phyloP scores from a whole-genome alignment of 37 sponge, comb jelly and placozoan genomes.

The Crambe crambe region DNA sequence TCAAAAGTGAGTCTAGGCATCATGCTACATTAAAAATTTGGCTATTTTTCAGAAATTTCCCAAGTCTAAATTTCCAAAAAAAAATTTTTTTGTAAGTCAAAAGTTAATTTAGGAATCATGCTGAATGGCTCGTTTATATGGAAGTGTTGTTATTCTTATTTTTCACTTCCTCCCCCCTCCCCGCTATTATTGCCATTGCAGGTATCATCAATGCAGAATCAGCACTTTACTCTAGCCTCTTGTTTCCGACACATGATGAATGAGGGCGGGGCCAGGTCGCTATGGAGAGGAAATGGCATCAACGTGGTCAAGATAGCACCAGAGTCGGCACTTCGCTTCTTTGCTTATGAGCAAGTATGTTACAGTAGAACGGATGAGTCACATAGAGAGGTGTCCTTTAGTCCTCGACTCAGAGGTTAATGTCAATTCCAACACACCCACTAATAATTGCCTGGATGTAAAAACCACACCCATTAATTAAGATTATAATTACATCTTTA shows the following conservation, averaged over 20 bases:
- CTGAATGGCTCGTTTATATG: too few species aligned
- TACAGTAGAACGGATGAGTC: too few species aligned
- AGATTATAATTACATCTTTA: too few species aligned
- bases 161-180: constrained; percentile 14
- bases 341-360: constrained; percentile 87
- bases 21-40: too few species aligned
- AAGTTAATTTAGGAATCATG: too few species aligned
- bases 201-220: constrained; percentile 66
- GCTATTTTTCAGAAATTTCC: too few species aligned
- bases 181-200: background rate
- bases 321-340: constrained; percentile 94
- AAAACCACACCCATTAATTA: too few species aligned
- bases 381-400: too few species aligned
- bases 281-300: constrained; percentile 99
- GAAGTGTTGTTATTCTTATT: background rate
- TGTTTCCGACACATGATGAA: constrained; percentile 82
- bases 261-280: constrained; percentile 90
- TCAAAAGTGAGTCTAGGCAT: too few species aligned
- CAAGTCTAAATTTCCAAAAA: too few species aligned
- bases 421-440: background rate
- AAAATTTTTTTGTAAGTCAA: too few species aligned
- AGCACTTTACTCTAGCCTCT: constrained; percentile 60
- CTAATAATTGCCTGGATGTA: too few species aligned
- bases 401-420: background rate
- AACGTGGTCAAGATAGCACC: constrained; percentile 97